Evolutionary conservation across 35 echinoderm and acorn worm genomes (phyloP), one percentile per base, ranked within the genome.

Genomic region (Acanthaster planci): DNA sequence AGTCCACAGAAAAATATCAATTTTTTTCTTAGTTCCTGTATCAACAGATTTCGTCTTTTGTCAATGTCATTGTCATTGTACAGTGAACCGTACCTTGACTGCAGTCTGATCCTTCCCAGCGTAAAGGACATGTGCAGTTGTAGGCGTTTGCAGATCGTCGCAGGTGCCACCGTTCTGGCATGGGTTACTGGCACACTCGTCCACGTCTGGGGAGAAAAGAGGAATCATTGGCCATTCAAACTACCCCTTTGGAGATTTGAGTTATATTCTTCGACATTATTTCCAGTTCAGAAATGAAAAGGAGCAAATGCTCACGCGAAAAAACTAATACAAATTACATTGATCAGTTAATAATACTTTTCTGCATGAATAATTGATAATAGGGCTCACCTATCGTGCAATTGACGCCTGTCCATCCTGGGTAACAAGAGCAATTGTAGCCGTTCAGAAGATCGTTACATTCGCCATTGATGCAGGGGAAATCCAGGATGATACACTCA

Each of bases 101-200:
- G 64, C 86, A 89, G 36, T 67, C n/a, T 15, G 29, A 51, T 50
- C 91, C 86, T 80, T 88, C 80, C 80, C 76, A 88, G 38, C 52
- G 26, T 30, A 79, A 50, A 0, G 86, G 57, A 27, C 86, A 88
- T 78, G 76, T 88, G 57, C 86, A 93, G 53, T 85, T 88, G 67
- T 55, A 93, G 21, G 38, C 82, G 78, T 89, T 1, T 88, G 51
- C 8, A 78, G 56, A 84, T 92, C 67, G 29, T 68, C 51, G 60
- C 90, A 92, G 17, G 85, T 87, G 31, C 77, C 90, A 36, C 80
- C 85, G 60, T 92, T 92, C 51, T 77, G 44, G 39, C 90, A 92
- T 9, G 90, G 90, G 9, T 78, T 44, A 27, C 75, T 60, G 2
- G 80, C 84, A 79, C 93, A 95, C 39, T 95, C 93, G 87, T 95